Percentiles rank a stretch among this genome's conserved stretches.
Conservation (phyloP, 2,888 invertebrate genomes). For the Auanema freiburgensis region DNA sequence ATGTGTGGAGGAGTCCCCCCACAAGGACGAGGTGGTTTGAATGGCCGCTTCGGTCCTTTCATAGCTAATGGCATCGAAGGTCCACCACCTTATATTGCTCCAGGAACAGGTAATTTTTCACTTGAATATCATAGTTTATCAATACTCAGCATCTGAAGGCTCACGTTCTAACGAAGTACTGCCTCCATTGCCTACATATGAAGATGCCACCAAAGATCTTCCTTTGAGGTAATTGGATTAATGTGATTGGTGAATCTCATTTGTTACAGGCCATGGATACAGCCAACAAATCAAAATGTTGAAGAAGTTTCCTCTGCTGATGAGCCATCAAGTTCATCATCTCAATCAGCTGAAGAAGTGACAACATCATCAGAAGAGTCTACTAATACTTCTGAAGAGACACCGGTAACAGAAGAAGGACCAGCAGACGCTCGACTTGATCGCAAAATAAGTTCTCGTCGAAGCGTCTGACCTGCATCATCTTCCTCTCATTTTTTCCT, state of each 20-base stretch:
- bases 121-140: not conserved
- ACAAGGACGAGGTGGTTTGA: constrained; percentile 8
- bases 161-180: constrained; percentile 43
- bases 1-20: constrained; percentile 28
- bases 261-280: not conserved
- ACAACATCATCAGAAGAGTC: too few relatives aligned
- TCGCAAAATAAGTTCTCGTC: too few relatives aligned
- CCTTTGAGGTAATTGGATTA: constrained; percentile 35
- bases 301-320: too few relatives aligned
- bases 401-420: too few relatives aligned
- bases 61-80: constrained; percentile 49
- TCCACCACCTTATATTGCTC: constrained; percentile 53
- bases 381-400: too few relatives aligned
- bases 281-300: too few relatives aligned
- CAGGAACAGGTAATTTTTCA: not conserved
- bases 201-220: constrained; percentile 61
- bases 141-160: not conserved
- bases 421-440: too few relatives aligned
- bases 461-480: too few relatives aligned
- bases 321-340: too few relatives aligned
- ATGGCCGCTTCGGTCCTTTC: constrained; percentile 38
- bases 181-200: constrained; percentile 61
- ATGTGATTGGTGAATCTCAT: not conserved
- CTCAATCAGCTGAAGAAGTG: too few relatives aligned
- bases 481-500: too few relatives aligned